Percentiles rank a stretch among this genome's conserved stretches.
These are phyloP conservation scores for Rhodophaea formosa DNA, from an alignment of 2,888 invertebrate species.

Conservation along the genomic window DNA sequence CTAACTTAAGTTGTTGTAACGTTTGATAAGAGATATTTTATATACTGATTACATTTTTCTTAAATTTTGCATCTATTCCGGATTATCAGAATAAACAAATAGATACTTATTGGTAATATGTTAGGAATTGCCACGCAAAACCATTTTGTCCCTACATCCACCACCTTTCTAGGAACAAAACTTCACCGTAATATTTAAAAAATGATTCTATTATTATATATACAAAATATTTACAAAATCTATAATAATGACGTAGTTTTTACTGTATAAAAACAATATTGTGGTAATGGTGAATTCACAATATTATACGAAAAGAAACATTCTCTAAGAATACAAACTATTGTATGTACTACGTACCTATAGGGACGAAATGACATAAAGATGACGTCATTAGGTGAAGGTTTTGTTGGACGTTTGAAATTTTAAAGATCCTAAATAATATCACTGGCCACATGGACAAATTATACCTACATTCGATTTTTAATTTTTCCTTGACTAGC, in stretches of 20 bases:
- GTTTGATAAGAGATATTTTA: too few species aligned
- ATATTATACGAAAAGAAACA: neutral
- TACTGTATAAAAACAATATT: constrained; percentile 3
- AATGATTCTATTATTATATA: constrained; percentile 15
- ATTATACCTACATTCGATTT: constrained; percentile 15
- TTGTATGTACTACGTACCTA: constrained; percentile 4
- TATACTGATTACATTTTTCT: too few species aligned
- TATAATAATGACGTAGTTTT: constrained; percentile 27
- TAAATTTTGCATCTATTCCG: neutral
- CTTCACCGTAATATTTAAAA: constrained; percentile 10
- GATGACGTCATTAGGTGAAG: constrained; percentile 6
- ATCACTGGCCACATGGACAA: constrained; percentile 17
- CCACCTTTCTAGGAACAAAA: constrained; percentile 18
- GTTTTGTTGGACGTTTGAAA: constrained; percentile 12
- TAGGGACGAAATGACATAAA: neutral
- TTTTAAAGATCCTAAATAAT: constrained; percentile 11
- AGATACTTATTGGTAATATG: neutral
- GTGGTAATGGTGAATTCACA: constrained; percentile 10
- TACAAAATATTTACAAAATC: constrained; percentile 27
- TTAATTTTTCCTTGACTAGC: constrained; percentile 18
- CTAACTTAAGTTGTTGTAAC: too few species aligned
- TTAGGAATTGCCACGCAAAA: neutral
- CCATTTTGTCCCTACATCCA: neutral
- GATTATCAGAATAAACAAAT: too few species aligned
- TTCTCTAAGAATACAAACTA: neutral